Conservation (phyloP, 2,113 vertebrate genomes). For the Odontophorus gujanensis region DNA sequence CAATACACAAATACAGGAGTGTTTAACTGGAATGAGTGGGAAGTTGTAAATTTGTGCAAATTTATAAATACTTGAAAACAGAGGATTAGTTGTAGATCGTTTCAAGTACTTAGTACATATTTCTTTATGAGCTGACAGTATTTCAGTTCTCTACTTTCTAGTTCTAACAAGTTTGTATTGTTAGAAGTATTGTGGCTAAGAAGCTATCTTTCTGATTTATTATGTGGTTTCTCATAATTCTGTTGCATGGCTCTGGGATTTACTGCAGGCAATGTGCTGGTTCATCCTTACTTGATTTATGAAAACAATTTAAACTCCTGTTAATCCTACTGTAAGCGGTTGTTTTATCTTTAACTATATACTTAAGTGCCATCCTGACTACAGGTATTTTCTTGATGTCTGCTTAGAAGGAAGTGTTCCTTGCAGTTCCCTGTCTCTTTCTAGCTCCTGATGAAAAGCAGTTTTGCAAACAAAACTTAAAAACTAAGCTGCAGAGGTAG, state of each 20-base stretch:
- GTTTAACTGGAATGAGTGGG: background rate
- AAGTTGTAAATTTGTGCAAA: background rate
- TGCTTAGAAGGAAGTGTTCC: background rate
- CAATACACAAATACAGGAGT: background rate
- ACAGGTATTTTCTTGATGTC: background rate
- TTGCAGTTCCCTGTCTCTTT: background rate
- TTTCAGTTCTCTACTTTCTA: background rate
- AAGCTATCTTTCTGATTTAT: background rate
- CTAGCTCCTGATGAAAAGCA: background rate
- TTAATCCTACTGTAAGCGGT: background rate
- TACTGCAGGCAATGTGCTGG: background rate
- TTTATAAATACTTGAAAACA: background rate
- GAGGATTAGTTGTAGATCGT: background rate
- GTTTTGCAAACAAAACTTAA: background rate
- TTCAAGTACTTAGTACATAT: background rate
- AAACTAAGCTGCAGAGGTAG: background rate
- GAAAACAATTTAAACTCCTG: background rate
- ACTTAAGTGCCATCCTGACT: background rate
- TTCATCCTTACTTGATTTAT: background rate
- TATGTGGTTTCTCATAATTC: background rate
- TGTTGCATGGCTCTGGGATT: background rate
- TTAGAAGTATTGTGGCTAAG: background rate
- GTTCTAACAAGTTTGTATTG: background rate
- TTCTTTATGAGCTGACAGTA: background rate
- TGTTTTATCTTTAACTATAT: background rate